Evolutionary conservation across 92 coral and sea anemone species (phyloP).

Genomic region (Nematostella vectensis): DNA sequence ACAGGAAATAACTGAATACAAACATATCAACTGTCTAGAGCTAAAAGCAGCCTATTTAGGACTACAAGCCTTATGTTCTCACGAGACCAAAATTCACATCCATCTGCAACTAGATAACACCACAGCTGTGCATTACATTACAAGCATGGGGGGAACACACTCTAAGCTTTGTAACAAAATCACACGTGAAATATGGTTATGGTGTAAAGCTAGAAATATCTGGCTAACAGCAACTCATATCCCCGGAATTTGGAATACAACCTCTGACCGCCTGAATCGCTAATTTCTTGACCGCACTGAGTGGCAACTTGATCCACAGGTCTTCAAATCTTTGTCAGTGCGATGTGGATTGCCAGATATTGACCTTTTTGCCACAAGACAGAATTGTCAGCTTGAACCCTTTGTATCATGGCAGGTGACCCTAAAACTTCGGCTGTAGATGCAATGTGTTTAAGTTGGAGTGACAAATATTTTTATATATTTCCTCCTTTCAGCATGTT

Average conservation of each 20-base stretch:
- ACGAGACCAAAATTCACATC: conserved; percentile 22
- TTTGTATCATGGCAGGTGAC: conserved; percentile 26
- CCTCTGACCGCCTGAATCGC: conserved; percentile 7
- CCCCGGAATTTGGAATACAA: conserved; percentile 21
- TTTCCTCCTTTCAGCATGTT: conserved; percentile 29
- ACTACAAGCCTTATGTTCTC: conserved; percentile 20
- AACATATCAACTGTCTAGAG: conserved; percentile 21
- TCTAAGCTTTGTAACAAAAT: conserved; percentile 17
- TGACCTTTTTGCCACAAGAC: conserved; percentile 22
- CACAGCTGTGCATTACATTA: conserved; percentile 27
- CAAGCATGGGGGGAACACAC: conserved; percentile 28
- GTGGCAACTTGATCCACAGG: conserved; percentile 13
- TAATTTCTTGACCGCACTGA: conserved; percentile 17
- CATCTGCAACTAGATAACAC: conserved; percentile 31
- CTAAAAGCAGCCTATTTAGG: conserved; percentile 37
- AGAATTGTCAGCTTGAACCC: conserved; percentile 9
- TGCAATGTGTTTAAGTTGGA: conserved; percentile 11
- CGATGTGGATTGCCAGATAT: conserved; percentile 18
- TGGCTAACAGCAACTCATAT: conserved; percentile 35
- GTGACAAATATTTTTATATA: conserved; percentile 8
- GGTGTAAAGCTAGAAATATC: conserved; percentile 24
- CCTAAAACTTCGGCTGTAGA: conserved; percentile 10
- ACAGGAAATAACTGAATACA: conserved; percentile 6
- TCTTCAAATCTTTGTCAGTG: conserved; percentile 4
- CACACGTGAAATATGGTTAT: conserved; percentile 27